phyloP scores from a whole-genome alignment of 2,888 invertebrate species.

The Agrochola macilenta region DNA sequence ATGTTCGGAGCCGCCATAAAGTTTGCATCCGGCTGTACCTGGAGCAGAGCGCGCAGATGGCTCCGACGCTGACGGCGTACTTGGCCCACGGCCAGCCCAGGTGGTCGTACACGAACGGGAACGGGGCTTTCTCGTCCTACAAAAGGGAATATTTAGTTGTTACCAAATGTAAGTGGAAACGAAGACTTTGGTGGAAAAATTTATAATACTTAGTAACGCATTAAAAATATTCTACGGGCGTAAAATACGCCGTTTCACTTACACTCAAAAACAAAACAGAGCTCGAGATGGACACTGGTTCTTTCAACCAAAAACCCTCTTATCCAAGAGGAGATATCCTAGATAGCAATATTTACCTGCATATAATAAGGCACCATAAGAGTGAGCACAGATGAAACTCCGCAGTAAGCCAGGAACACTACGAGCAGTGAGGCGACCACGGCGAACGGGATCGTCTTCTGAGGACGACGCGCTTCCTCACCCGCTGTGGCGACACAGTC shows the following conservation, averaged over 20 bases:
- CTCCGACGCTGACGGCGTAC: constrained; percentile 96
- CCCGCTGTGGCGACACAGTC: constrained; percentile 98
- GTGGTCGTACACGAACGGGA: constrained; percentile 94
- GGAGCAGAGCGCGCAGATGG: constrained; percentile 95
- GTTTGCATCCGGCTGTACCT: constrained; percentile 82
- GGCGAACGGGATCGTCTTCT: constrained; percentile 96
- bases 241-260: background rate
- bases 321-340: background rate
- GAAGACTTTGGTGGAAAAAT: too few relatives aligned
- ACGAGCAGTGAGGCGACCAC: constrained; percentile 95
- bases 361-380: constrained; percentile 96
- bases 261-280: background rate
- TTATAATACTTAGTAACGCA: background rate
- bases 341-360: constrained; percentile 89
- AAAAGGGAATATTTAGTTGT: background rate
- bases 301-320: background rate
- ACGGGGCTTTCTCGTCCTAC: constrained; percentile 93
- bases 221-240: background rate
- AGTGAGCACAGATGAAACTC: constrained; percentile 96
- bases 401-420: constrained; percentile 97
- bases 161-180: background rate
- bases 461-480: constrained; percentile 97
- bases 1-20: too few relatives aligned
- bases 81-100: constrained; percentile 95
- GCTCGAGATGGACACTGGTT: background rate